A percentile compares a stretch with the other conserved stretches of the same genome.
Evolutionary conservation across 2,113 vertebrate genomes (phyloP).

Genomic region (Tetrao urogallus): DNA sequence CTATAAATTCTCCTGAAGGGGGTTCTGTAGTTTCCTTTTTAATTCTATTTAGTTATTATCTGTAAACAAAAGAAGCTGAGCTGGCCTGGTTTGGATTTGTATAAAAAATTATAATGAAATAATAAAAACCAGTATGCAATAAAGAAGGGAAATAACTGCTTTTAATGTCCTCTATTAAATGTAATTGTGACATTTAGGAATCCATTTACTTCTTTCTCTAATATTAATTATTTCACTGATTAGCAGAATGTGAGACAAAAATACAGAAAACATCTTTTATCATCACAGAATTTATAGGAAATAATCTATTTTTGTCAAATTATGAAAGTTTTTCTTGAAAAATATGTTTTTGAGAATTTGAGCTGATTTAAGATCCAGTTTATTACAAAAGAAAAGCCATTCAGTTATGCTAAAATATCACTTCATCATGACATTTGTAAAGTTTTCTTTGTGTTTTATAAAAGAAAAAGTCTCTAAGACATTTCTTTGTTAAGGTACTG

Average conservation of each 20-base stretch:
- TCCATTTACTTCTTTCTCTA: slow-evolving; percentile 25
- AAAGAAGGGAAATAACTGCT: slow-evolving; percentile 45
- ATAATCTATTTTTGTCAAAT: background rate
- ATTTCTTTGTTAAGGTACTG: slow-evolving; percentile 33
- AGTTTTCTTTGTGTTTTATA: background rate
- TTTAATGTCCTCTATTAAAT: slow-evolving; percentile 45
- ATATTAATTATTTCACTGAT: slow-evolving; percentile 23
- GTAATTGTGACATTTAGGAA: slow-evolving; percentile 44
- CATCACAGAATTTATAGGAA: background rate
- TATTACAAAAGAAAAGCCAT: background rate
- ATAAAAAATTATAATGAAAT: slow-evolving; percentile 37
- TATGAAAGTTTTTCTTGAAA: background rate
- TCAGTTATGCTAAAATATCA: background rate
- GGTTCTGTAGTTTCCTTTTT: slow-evolving; percentile 6
- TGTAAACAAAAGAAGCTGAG: slow-evolving; percentile 32
- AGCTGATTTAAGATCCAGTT: background rate
- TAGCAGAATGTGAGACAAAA: slow-evolving; percentile 13
- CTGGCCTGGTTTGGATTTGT: slow-evolving; percentile 16
- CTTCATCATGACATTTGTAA: background rate
- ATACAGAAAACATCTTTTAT: background rate
- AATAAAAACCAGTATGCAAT: slow-evolving; percentile 22
- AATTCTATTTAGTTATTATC: slow-evolving; percentile 13
- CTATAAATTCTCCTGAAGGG: background rate
- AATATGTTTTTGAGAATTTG: background rate
- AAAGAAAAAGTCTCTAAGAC: background rate